phyloP scores from a whole-genome alignment of 1,140 invertebrate genomes.

The Drosophila melanica region DNA sequence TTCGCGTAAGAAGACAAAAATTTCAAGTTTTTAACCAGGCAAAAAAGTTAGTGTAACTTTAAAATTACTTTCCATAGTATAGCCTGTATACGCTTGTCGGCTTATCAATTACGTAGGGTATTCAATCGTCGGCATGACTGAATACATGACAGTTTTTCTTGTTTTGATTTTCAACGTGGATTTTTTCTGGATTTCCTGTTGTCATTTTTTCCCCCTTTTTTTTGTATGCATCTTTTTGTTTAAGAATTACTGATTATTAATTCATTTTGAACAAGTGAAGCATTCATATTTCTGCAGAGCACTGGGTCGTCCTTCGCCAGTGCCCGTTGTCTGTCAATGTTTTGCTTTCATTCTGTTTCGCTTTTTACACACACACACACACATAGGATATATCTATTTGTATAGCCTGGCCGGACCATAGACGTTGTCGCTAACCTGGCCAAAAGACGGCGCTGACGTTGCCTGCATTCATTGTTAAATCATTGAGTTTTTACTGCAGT shows the following conservation, averaged over 20 bases:
- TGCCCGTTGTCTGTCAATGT: slow-evolving; percentile 74
- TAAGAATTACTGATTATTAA: slow-evolving; percentile 82
- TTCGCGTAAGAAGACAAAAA: no score
- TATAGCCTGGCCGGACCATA: slow-evolving; percentile 53
- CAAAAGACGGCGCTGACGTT: slow-evolving; percentile 36
- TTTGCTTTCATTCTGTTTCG: slow-evolving; percentile 71
- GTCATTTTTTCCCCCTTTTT: slow-evolving; percentile 7
- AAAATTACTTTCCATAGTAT: no score
- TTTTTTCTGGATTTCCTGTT: slow-evolving; percentile 24
- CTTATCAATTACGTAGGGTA: not conserved
- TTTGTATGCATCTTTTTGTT: slow-evolving; percentile 66
- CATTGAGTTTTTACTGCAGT: slow-evolving; percentile 81
- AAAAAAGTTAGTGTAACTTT: not conserved
- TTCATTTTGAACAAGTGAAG: slow-evolving; percentile 81
- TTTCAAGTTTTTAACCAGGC: no score
- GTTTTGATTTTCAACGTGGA: slow-evolving; percentile 29
- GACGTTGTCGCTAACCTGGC: slow-evolving; percentile 53
- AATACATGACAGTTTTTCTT: not conserved
- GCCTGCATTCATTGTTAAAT: slow-evolving; percentile 78
- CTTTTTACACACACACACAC: slow-evolving; percentile 14
- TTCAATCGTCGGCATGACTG: not conserved
- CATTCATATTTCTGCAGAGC: slow-evolving; percentile 78
- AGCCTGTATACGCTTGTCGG: no score
- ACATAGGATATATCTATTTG: slow-evolving; percentile 54
- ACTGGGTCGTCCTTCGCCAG: slow-evolving; percentile 71